Evolutionary conservation across 2,888 invertebrate genomes (phyloP), one percentile per base, ranked within the genome.

Genomic region (Bruchidius siliquastri): DNA sequence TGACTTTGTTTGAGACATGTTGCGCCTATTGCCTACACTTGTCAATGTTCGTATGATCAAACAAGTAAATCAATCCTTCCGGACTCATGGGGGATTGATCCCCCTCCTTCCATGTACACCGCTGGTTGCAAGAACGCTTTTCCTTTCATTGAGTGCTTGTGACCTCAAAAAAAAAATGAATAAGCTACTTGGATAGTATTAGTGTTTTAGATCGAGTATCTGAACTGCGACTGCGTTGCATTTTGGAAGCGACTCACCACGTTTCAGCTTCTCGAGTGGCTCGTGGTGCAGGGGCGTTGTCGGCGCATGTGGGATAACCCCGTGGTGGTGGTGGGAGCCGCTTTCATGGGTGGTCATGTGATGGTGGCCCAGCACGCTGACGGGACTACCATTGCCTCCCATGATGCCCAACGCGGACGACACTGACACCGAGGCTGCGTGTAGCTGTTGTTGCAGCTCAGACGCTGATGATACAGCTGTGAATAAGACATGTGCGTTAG

Each of bases 181-280:
- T n/a, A n/a, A n/a, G n/a, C n/a, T n/a, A n/a, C n/a, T n/a, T n/a
- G n/a, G n/a, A n/a, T n/a, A n/a, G n/a, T n/a, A n/a, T n/a, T n/a
- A n/a, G n/a, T n/a, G n/a, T n/a, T n/a, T n/a, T n/a, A n/a, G n/a
- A n/a, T n/a, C n/a, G n/a, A n/a, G n/a, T n/a, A n/a, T n/a, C n/a
- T n/a, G n/a, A n/a, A n/a, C n/a, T n/a, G n/a, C n/a, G n/a, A n/a
- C n/a, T n/a, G n/a, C n/a, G n/a, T n/a, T 2, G 26, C 49, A 49
- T 68, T 74, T 72, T 67, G 70, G 76, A 79, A 81, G 78, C 79
- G 81, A 91, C 92, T 93, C 88, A 93, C 90, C 89, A 91, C 93
- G 89, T 90, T 93, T 94, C 75, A 94, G 89, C 85, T 93, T 94
- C 88, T 94, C 93, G 76, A 94, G 84, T 8, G 93, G 93, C 83